Conservation (phyloP, 2,888 invertebrate genomes). For the Andrena fulva region DNA sequence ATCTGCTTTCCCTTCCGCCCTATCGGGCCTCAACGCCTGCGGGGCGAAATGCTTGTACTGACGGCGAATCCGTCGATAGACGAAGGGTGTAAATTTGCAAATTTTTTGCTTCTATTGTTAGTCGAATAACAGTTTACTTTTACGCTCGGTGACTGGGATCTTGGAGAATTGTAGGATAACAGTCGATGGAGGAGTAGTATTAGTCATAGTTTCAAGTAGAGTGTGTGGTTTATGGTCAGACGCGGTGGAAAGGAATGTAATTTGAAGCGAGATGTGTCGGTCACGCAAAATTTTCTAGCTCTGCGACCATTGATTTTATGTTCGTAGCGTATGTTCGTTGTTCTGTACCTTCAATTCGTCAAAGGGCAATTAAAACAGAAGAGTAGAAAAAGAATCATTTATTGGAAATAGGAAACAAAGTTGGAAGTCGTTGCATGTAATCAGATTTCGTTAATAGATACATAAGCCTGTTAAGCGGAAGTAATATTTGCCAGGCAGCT, state of each 20-base stretch:
- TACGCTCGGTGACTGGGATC: background rate
- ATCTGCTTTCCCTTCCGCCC: background rate
- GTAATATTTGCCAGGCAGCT: background rate
- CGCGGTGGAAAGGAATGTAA: background rate
- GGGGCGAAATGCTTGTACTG: background rate
- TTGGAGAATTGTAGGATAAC: background rate
- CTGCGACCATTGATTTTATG: background rate
- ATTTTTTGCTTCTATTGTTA: background rate
- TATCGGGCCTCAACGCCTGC: background rate
- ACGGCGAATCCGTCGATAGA: too few relatives aligned
- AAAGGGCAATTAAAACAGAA: background rate
- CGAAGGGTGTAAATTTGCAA: too few relatives aligned
- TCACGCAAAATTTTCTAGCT: background rate
- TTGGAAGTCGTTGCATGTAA: background rate
- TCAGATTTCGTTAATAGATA: constrained; percentile 23
- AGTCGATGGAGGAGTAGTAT: background rate
- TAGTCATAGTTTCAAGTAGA: background rate
- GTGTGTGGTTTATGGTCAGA: constrained; percentile 1
- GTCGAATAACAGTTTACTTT: background rate
- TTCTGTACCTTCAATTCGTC: background rate
- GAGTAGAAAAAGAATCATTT: constrained; percentile 11
- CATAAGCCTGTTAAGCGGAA: background rate
- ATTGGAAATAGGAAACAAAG: constrained; percentile 7
- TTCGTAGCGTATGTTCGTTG: background rate
- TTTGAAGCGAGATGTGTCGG: background rate